Base-by-base conservation (phyloP, 2,113 vertebrate genomes). In the Varanus salvator region DNA sequence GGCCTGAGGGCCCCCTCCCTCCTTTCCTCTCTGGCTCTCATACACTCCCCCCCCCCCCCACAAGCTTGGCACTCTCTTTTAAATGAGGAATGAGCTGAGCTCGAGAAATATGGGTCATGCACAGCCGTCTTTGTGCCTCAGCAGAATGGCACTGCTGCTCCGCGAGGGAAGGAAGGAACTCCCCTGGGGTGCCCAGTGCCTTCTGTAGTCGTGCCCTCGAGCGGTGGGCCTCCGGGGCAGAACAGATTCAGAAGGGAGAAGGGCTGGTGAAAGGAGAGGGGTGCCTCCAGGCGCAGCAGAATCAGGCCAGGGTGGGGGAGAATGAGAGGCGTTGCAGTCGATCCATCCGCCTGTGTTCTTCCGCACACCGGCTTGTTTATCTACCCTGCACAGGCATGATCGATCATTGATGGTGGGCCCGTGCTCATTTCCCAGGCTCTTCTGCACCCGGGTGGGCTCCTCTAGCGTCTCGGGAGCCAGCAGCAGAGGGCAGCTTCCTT, bases 81-180 rank as follows among this genome's bases (percentile, higher is more conserved):
- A 74, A 89, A 83, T 75, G 69, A 89, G 87, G 38, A 76, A 83
- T 50, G 87, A 83, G 69, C n/a, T 3, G 3, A 8, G 34, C 69
- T 89, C 4, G 52, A 14, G n/a, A 89, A 75, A 89, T 89, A 69
- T 89, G 69, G 87, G 80, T 89, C 87, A 60, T 4, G 0, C 52
- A 72, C 21, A 71, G 54, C 66, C 27, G 15, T 15, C 6, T 3
- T 38, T 34, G 29, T 44, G 19, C 17, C 25, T 34, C 50, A 48
- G 50, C 50, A 38, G 80, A 89, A 57, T 3, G 1, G 8, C 27
- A 0, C 14, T 25, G 69, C 50, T 7, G 12, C 23, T 88, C 54
- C 64, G 57, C 3, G 69, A 77, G 88, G 2, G 29, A 23, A 68
- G 66, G 54, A 19, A 77, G 50, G 54, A 52, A 80, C 9, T 2